Evolutionary conservation across 2,797 vertebrate genomes (phyloP).

Genomic region (Carapus acus): DNA sequence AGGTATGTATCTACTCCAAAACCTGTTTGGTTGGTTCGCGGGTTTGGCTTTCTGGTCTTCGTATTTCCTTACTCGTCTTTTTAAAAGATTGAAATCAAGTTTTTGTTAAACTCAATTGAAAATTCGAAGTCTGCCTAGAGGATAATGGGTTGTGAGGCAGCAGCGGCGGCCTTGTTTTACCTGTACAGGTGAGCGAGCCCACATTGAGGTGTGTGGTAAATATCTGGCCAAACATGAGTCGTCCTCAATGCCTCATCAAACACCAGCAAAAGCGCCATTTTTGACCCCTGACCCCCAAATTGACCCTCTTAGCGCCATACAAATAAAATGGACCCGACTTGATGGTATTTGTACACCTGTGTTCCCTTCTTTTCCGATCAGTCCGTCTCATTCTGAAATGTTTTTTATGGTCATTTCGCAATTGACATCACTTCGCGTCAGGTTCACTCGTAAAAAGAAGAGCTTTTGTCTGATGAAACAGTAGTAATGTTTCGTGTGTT

Average conservation of each 20-base stretch:
- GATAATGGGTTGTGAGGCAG: not conserved
- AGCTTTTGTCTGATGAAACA: not conserved
- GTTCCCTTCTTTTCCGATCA: too few relatives aligned
- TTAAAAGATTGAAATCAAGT: conserved; percentile 8
- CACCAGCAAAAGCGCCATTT: not conserved
- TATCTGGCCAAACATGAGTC: not conserved
- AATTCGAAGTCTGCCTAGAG: not conserved
- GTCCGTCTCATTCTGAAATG: too few relatives aligned
- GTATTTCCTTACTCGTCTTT: conserved; percentile 49
- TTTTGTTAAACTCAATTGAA: not conserved
- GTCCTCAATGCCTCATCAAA: not conserved
- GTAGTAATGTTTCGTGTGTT: not conserved
- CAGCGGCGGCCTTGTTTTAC: conserved; percentile 9
- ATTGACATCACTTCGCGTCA: not conserved
- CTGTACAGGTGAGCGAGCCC: conserved; percentile 49
- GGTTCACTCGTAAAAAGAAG: conserved; percentile 1
- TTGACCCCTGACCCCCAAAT: not conserved
- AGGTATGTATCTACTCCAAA: conserved; percentile 45
- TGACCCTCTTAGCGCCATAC: too few relatives aligned
- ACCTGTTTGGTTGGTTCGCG: conserved; percentile 73
- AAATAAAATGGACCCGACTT: too few relatives aligned
- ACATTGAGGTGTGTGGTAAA: conserved; percentile 36
- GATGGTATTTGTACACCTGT: too few relatives aligned
- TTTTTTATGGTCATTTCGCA: too few relatives aligned
- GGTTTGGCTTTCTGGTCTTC: conserved; percentile 49